Base-by-base conservation (phyloP, 2,888 invertebrate genomes). In the Apotomis betuletana region DNA sequence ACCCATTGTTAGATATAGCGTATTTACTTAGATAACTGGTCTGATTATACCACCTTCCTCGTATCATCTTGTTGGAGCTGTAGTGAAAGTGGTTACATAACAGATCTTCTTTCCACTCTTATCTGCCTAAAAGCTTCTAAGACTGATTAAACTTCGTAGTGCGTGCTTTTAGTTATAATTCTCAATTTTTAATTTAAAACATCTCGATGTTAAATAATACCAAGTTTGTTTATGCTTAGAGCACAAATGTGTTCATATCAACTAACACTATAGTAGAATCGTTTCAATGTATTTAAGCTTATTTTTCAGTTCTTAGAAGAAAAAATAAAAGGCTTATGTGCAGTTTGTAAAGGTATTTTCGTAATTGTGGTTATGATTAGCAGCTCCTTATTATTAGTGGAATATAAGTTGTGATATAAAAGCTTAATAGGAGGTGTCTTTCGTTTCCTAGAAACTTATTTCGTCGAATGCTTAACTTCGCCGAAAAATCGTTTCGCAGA, bases 71-170 rank as follows among this genome's bases (percentile, higher is more conserved):
- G 54, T 46, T 46, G 46, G 38, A 60, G 70, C 55, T 61, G 54
- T 55, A 12, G 67, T 67, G 51, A 59, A 49, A 55, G 70, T 57
- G 61, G 77, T 87, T 87, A 87, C 85, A 86, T 87, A 87, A 87
- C 77, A 78, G 80, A 77, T 79, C 75, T 76, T 75, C 41, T 3
- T 41, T 41, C 75, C 79, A 77, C 77, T 77, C 79, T 77, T 76
- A 72, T 79, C 76, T 76, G 70, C 77, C 75, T 77, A 9, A 8
- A 10, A 49, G 77, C 55, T 70, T 67, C 54, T 60, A 27, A 36
- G 49, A 49, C 55, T 41, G 15, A 67, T 67, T 55, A 38, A 12
- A 36, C 65, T 67, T 55, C 15, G 49, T 60, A 65, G 38, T 60
- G 70, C 65, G 61, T 67, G 65, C 49, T 36, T 55, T 46, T 52